Evolutionary conservation across 2,888 invertebrate species (phyloP).

Genomic region (Galerucella pusilla): DNA sequence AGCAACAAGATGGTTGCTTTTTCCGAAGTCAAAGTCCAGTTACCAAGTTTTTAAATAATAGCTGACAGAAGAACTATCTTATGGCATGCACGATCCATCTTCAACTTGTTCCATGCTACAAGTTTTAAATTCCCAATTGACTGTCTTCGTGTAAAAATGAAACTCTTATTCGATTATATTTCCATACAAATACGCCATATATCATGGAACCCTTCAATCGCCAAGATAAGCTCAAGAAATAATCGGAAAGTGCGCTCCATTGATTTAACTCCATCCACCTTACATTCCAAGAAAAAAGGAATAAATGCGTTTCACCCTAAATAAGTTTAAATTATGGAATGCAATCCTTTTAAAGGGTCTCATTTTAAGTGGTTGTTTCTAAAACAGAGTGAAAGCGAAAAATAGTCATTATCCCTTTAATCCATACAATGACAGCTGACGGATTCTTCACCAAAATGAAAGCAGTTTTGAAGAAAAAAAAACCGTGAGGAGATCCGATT

Average conservation of each 20-base stretch:
- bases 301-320: conserved; percentile 38
- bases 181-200: too few relatives aligned
- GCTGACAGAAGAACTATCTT: too few relatives aligned
- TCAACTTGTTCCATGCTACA: too few relatives aligned
- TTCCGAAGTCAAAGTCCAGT: too few relatives aligned
- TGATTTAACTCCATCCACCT: neutral
- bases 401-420: conserved; percentile 50
- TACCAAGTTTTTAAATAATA: too few relatives aligned
- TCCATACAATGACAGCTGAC: conserved; percentile 44
- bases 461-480: neutral
- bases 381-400: conserved; percentile 51
- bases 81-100: too few relatives aligned
- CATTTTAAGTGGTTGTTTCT: conserved; percentile 47
- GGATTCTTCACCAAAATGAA: neutral
- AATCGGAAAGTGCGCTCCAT: neutral
- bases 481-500: neutral
- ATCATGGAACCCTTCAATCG: too few relatives aligned
- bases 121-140: too few relatives aligned
- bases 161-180: too few relatives aligned
- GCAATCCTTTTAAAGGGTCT: conserved; percentile 58
- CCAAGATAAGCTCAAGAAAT: neutral
- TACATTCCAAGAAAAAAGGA: neutral
- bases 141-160: too few relatives aligned
- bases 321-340: conserved; percentile 61
- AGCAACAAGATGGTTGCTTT: too few relatives aligned